Percentiles rank a stretch among this genome's conserved stretches.
Evolutionary conservation across 1,140 invertebrate species (phyloP).

Genomic region (Sipha flava): DNA sequence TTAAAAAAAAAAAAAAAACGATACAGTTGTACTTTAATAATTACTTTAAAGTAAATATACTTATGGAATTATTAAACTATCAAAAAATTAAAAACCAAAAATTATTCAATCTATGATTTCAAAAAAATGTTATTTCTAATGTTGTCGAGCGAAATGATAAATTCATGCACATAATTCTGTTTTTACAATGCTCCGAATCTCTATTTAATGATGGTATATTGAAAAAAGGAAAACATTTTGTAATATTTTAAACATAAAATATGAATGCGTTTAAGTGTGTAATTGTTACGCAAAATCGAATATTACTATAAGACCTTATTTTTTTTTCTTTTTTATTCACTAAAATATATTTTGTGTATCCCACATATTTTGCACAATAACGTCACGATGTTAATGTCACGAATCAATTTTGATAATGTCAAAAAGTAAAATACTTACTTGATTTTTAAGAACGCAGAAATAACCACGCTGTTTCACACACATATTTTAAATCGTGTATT

Average conservation of each 20-base stretch:
- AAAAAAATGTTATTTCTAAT: no score
- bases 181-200: background rate
- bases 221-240: background rate
- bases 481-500: background rate
- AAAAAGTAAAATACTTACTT: background rate
- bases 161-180: background rate
- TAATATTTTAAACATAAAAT: background rate
- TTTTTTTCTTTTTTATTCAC: background rate
- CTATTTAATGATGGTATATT: no score
- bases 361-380: conserved; percentile 2
- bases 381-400: background rate
- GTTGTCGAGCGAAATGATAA: no score
- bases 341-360: background rate
- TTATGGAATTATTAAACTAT: no score
- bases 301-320: background rate
- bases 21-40: no score
- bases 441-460: background rate
- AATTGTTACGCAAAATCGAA: background rate
- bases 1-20: no score
- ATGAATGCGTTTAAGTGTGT: no score
- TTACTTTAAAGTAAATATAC: no score
- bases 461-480: background rate
- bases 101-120: no score
- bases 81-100: no score
- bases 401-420: background rate